Evolutionary conservation across 2,113 vertebrate genomes (phyloP), one percentile per base, ranked within the genome.

Genomic region (Callaeas wilsoni): DNA sequence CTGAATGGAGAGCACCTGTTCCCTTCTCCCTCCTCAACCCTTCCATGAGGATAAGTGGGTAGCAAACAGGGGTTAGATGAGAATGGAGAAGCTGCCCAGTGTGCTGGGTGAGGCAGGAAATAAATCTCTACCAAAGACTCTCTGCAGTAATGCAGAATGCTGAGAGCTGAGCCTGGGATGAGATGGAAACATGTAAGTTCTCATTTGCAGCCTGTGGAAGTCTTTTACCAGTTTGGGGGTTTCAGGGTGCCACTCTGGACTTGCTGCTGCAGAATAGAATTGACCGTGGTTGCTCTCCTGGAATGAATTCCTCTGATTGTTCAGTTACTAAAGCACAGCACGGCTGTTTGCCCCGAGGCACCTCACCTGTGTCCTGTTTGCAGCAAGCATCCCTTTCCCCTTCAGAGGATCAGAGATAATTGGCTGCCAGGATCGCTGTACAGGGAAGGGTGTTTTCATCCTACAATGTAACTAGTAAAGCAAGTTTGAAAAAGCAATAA

Each of bases 401-500:
- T 79, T 44, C 16, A n/a, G 35, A 37, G 57, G 13, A n/a, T 21
- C 18, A 44, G 57, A 71, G 44, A 10, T 14, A 8, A 4, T 60
- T 64, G 47, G 49, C 37, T 88, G 59, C n/a, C 49, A 69, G 25
- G 18, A 47, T 27, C 0, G 0, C 46, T 29, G 2, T 3, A 3
- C 25, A 44, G 41, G 49, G 30, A 76, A 90, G 20, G 16, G 22
- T 23, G 22, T 57, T 82, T 56, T 52, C 49, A 65, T 92, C 32
- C 22, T 76, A 3, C 37, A 75, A 0, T 41, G 10, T 25, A 27
- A 65, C 16, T 5, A 5, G n/a, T 50, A 63, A 91, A 42, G 13
- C 39, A 56, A n/a, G 3, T 22, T 42, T 29, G 44, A 62, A 56
- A 81, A 85, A 44, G 6, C 41, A 85, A 30, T 67, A 1, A 19